A percentile compares a stretch with the other conserved stretches of the same genome.
These are phyloP conservation scores for Argyresthia goedartella DNA, from an alignment of 2,888 invertebrate genomes.

Conservation along the genomic window DNA sequence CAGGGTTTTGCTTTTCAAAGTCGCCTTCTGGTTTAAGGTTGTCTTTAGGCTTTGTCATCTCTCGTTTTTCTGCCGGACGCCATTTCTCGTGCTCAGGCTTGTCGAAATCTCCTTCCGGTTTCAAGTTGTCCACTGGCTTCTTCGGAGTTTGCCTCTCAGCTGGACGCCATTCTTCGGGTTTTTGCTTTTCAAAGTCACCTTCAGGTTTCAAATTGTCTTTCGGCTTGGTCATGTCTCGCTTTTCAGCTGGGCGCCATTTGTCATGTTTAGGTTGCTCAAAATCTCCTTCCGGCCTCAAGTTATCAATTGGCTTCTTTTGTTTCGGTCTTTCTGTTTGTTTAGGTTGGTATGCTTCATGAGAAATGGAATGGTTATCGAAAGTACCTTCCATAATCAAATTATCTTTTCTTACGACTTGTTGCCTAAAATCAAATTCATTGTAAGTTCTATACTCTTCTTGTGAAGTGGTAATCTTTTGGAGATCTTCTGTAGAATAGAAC, in stretches of 20 bases:
- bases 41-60: constrained; percentile 35
- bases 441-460: constrained; percentile 76
- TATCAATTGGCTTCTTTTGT: constrained; percentile 29
- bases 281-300: constrained; percentile 43
- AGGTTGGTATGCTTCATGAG: constrained; percentile 41
- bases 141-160: constrained; percentile 36
- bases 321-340: constrained; percentile 42
- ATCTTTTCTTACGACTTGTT: constrained; percentile 50
- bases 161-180: constrained; percentile 30
- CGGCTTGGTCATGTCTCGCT: constrained; percentile 34
- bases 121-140: constrained; percentile 57
- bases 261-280: constrained; percentile 33
- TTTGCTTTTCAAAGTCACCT: constrained; percentile 43
- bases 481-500: constrained; percentile 72
- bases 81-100: constrained; percentile 32
- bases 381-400: constrained; percentile 65
- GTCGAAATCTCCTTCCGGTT: constrained; percentile 68
- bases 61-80: constrained; percentile 45
- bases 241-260: constrained; percentile 35
- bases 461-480: constrained; percentile 72
- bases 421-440: constrained; percentile 68
- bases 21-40: constrained; percentile 72
- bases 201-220: constrained; percentile 50
- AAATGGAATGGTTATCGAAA: constrained; percentile 58
- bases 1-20: constrained; percentile 53